Percentiles rank a stretch among this genome's conserved stretches.
These are phyloP conservation scores for Tethea ocularis DNA, from an alignment of 2,888 invertebrate species.

Conservation along the genomic window DNA sequence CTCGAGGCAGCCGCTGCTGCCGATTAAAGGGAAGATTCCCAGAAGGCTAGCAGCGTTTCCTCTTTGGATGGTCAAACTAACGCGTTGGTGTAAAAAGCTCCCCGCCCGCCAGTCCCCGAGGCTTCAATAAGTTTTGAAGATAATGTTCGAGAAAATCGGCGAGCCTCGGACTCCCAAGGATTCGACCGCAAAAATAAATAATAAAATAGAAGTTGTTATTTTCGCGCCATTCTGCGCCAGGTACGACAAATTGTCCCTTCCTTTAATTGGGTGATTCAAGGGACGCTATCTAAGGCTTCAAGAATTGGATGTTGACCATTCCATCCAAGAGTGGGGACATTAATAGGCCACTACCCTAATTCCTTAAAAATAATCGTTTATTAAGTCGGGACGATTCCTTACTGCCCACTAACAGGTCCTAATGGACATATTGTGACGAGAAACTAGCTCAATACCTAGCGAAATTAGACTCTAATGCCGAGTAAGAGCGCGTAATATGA, in stretches of 20 bases:
- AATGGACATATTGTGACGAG: neutral
- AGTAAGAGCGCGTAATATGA: neutral
- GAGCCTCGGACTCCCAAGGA: no score
- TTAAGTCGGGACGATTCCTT: neutral
- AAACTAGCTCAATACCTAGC: neutral
- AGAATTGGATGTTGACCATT: neutral
- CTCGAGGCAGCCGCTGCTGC: no score
- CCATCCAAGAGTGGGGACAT: neutral
- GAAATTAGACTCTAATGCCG: slow-evolving; percentile 1
- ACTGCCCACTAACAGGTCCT: neutral
- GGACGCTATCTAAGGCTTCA: slow-evolving; percentile 1
- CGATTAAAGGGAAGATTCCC: no score
- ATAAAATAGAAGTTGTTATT: neutral
- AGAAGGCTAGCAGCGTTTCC: no score
- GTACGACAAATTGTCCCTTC: neutral
- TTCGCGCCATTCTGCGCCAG: neutral
- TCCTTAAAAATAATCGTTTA: slow-evolving; percentile 3
- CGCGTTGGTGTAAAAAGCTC: no score
- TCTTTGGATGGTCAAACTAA: no score
- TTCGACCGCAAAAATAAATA: no score
- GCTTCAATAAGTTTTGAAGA: no score
- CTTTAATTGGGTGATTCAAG: neutral
- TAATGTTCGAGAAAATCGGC: no score
- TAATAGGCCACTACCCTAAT: neutral
- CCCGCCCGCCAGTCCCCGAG: no score